Evolutionary conservation across 1,140 invertebrate genomes (phyloP).

Genomic region (Leptestheria dahalacensis): DNA sequence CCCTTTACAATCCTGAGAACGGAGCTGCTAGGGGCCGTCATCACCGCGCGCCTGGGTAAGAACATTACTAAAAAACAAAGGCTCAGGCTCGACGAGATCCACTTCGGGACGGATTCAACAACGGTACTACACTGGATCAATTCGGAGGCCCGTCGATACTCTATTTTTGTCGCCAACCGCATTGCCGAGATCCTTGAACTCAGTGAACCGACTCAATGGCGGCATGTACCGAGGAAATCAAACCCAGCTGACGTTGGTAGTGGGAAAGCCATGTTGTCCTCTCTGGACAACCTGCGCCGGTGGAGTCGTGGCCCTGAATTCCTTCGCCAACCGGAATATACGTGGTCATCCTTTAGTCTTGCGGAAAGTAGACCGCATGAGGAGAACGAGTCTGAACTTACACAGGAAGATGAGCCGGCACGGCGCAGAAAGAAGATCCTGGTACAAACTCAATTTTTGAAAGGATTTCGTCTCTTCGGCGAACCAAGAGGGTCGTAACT

Average conservation of each 20-base stretch:
- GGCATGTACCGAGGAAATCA: constrained; percentile 11
- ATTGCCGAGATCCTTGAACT: constrained; percentile 12
- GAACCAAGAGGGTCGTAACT: constrained; percentile 1
- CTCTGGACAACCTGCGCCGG: background rate
- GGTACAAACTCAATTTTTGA: background rate
- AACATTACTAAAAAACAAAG: constrained; percentile 6
- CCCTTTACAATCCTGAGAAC: constrained; percentile 10
- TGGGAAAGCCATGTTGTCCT: background rate
- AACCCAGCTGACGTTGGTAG: constrained; percentile 17
- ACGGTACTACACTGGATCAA: constrained; percentile 17
- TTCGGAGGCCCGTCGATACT: background rate
- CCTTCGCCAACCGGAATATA: background rate
- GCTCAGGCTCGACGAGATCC: background rate
- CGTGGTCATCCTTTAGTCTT: constrained; percentile 11
- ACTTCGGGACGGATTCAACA: constrained; percentile 12
- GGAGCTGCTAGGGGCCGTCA: constrained; percentile 19
- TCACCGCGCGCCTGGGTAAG: constrained; percentile 23
- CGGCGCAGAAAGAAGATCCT: background rate
- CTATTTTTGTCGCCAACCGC: constrained; percentile 15
- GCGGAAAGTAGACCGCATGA: background rate
- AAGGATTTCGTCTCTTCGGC: background rate
- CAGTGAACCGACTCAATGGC: constrained; percentile 7
- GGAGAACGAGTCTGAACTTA: constrained; percentile 1
- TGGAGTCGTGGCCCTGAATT: constrained; percentile 17
- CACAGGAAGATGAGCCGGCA: constrained; percentile 3